A percentile compares a stretch with the other conserved stretches of the same genome.
phyloP scores from a whole-genome alignment of 2,888 invertebrate species.

The Macaria notata region DNA sequence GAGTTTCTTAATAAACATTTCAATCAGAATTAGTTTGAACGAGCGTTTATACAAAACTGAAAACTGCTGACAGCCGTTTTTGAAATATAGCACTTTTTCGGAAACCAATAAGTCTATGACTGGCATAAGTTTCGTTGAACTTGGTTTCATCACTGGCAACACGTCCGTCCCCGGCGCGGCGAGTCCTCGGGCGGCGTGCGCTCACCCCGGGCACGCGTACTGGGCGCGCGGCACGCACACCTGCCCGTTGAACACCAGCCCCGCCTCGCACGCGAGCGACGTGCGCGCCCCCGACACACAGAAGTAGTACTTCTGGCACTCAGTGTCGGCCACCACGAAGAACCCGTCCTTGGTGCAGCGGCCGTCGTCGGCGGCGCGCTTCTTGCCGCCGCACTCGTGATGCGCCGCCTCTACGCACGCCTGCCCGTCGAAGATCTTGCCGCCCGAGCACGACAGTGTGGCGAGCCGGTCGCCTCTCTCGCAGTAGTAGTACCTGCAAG shows the following conservation, averaged over 20 bases:
- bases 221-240: slow-evolving; percentile 72
- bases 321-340: slow-evolving; percentile 74
- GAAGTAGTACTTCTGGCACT: slow-evolving; percentile 80
- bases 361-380: slow-evolving; percentile 44
- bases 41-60: too few species aligned
- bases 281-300: slow-evolving; percentile 80
- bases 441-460: slow-evolving; percentile 79
- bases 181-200: slow-evolving; percentile 13
- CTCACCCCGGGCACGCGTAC: slow-evolving; percentile 76
- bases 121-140: too few species aligned
- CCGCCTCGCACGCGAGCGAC: slow-evolving; percentile 68
- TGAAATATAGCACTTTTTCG: too few species aligned
- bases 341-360: slow-evolving; percentile 78
- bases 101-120: too few species aligned
- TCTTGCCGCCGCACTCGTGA: slow-evolving; percentile 66
- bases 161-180: neutral
- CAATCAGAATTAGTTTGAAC: too few species aligned
- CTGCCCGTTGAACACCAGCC: slow-evolving; percentile 82
- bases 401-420: slow-evolving; percentile 73
- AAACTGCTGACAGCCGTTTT: too few species aligned
- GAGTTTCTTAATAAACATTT: too few species aligned
- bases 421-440: slow-evolving; percentile 82
- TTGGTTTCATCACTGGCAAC: neutral
- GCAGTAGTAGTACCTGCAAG: slow-evolving; percentile 82
- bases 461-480: slow-evolving; percentile 79